Base-by-base conservation (phyloP, 1,140 invertebrate genomes). In the Glomeris maerens region DNA sequence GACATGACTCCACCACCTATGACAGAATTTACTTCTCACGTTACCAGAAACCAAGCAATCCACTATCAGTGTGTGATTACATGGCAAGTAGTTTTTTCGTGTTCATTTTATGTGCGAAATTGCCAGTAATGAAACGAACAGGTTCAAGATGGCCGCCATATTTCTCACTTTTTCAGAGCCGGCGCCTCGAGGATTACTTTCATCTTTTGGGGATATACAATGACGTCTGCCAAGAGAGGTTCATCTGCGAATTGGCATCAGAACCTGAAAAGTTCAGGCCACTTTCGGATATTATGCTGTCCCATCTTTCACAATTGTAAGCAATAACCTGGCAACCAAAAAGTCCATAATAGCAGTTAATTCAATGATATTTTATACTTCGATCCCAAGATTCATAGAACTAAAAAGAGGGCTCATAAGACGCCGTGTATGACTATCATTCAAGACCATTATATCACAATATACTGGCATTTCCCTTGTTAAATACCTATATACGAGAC, bases 241-340 rank as follows among this genome's bases (percentile, higher is more conserved):
- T 49, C 25, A 21, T 49, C 4, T 49, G 47, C 26, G 47, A 49
- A 22, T n/a, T 49, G 31, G 47, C 47, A 3, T 39, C 47, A 2
- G 17, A 41, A 2, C 47, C 47, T 3, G 36, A 2, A 25, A 21
- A 39, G 22, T 49, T 4, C 25, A 7, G 7, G 4, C 47, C 47
- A 25, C n/a, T 49, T 7, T 39, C 22, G 29, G 31, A 45, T 2
- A 13, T 49, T 23, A 4, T 49, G 14, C 22, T 49, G 31, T 17
- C 31, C 10, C 10, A 36, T 10, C 31, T 36, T 17, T 10, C 10
- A 10, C 17, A 36, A 10, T 10, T 10, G 31, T 36, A 36, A 36
- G 31, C 10, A 36, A 36, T 36, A n/a, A n/a, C n/a, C n/a, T n/a
- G n/a, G n/a, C n/a, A n/a, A n/a, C n/a, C n/a, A n/a, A n/a, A n/a